A percentile compares a stretch with the other conserved stretches of the same genome.
Conservation (phyloP, 1,140 invertebrate species). For the Stenopsyche tienmushanensis region DNA sequence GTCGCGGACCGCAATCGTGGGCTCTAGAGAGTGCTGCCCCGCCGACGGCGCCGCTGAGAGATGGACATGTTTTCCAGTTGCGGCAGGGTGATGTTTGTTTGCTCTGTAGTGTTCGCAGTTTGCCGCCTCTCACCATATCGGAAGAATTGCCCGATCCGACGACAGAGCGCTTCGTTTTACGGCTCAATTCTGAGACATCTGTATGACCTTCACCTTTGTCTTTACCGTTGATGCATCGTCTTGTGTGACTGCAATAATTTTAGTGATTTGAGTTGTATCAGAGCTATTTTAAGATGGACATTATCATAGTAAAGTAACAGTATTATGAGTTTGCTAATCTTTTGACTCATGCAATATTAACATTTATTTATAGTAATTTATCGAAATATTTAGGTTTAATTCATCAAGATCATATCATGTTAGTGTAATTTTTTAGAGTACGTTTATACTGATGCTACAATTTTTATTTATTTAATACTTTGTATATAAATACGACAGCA, state of each 20-base stretch:
- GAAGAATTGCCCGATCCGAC: slow-evolving; percentile 96
- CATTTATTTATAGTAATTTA: neutral
- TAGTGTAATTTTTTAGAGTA: neutral
- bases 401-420: neutral
- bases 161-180: slow-evolving; percentile 91
- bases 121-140: slow-evolving; percentile 91
- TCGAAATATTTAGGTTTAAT: neutral
- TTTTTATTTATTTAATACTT: no score
- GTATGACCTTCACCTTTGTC: slow-evolving; percentile 66
- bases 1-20: slow-evolving; percentile 82
- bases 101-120: slow-evolving; percentile 76
- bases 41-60: slow-evolving; percentile 78
- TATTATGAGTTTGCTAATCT: neutral
- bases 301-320: neutral
- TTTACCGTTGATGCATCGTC: slow-evolving; percentile 26
- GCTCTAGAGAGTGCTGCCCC: slow-evolving; percentile 89
- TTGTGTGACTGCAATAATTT: slow-evolving; percentile 32
- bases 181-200: slow-evolving; percentile 94
- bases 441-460: no score
- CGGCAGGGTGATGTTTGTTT: slow-evolving; percentile 92
- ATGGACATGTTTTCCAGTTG: slow-evolving; percentile 86
- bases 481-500: no score
- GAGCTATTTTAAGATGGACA: slow-evolving; percentile 1
- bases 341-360: neutral
- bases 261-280: slow-evolving; percentile 3